Evolutionary conservation across 2,113 vertebrate genomes (phyloP), one percentile per base, ranked within the genome.

Genomic region (Heterotilapia buettikoferi): DNA sequence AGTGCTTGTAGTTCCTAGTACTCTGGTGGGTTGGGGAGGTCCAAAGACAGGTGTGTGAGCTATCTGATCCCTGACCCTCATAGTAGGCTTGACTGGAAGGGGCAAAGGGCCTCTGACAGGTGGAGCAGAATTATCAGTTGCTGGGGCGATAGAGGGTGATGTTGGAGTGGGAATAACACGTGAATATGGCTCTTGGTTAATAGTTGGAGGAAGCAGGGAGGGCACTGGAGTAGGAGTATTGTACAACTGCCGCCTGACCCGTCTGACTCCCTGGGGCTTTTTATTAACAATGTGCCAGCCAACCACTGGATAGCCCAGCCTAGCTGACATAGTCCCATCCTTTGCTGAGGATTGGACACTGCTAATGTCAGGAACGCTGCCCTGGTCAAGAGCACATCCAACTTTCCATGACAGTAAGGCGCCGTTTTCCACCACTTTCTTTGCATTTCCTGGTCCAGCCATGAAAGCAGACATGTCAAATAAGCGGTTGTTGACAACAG

Each of bases 251-350:
- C 98, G 95, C 81, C 97, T 97, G 85, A 99, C 95, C 71, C 98
- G 96, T 94, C 98, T 99, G 57, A 98, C 97, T 43, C 97, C 93
- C 81, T 97, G 96, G 52, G 97, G 97, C 90, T 99, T 99, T 93
- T 99, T 99, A 93, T 99, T 99, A 83, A 98, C 98, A 19, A 99
- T 98, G 88, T 99, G 98, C 98, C 98, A 99, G 63, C 98, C 98
- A 52, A 99, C 98, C 54, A 99, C 98, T 2, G 98, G 98, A 84
- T 98, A 99, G 33, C 98, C 97, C 19, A 99, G 97, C 82, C 88
- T 97, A 53, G 97, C 97, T 78, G 98, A 99, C 98, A 99, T 98
- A 52, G 97, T 96, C 9, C 98, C 98, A 90, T 99, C 97, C 92
- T 98, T 98, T 61, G 98, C 98, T 13, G 98, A 98, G 78, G 96